Conservation (phyloP, 2,113 vertebrate genomes). For the Suricata suricatta region DNA sequence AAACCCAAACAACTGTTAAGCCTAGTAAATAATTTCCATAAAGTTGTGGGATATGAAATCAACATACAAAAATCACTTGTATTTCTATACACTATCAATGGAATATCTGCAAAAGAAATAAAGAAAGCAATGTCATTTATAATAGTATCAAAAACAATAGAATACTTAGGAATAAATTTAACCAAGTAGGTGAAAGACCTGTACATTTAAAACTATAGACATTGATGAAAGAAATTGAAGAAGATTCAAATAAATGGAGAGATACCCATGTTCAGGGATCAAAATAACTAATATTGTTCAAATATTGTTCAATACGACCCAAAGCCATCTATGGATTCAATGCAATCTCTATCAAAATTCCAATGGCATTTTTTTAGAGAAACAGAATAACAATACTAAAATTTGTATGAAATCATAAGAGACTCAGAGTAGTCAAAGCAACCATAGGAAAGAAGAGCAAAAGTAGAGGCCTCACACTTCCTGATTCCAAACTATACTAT, state of each 20-base stretch:
- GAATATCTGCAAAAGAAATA: neutral
- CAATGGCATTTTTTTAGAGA: neutral
- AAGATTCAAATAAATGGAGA: neutral
- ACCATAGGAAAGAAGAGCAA: neutral
- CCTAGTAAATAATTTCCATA: neutral
- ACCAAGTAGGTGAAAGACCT: neutral
- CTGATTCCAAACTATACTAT: neutral
- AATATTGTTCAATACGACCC: neutral
- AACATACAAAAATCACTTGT: neutral
- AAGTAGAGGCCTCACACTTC: neutral
- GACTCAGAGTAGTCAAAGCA: neutral
- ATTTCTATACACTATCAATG: neutral
- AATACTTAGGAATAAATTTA: neutral
- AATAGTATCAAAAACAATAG: neutral
- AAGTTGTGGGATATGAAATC: neutral
- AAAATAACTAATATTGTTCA: neutral
- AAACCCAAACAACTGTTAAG: neutral
- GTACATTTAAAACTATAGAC: neutral
- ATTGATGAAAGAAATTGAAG: neutral
- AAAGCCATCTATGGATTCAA: neutral
- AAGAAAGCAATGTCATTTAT: neutral
- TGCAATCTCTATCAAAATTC: neutral
- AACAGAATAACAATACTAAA: neutral
- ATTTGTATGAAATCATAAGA: neutral
- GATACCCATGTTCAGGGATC: neutral